These are phyloP conservation scores for Aphodius granarius DNA, from an alignment of 2,888 invertebrate genomes.

Conservation along the genomic window DNA sequence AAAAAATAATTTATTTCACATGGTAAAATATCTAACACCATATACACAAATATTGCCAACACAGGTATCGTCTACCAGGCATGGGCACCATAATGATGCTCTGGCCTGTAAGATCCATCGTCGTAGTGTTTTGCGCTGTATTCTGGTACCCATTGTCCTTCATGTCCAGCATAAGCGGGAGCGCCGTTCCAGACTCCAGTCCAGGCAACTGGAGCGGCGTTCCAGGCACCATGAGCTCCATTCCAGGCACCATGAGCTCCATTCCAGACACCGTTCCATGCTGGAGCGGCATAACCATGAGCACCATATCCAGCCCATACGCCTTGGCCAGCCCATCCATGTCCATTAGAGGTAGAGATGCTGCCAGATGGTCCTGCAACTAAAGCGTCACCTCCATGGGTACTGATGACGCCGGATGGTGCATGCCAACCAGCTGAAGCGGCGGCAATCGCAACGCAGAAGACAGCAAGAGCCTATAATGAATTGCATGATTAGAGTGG, in stretches of 20 bases:
- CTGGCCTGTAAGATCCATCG: constrained; percentile 44
- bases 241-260: constrained; percentile 7
- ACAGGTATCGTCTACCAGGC: constrained; percentile 15
- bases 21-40: not conserved
- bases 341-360: constrained; percentile 17
- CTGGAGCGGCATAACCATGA: constrained; percentile 26
- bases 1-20: not conserved
- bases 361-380: constrained; percentile 25
- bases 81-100: constrained; percentile 23
- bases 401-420: constrained; percentile 10
- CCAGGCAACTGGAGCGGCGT: not conserved
- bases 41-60: not conserved
- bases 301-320: constrained; percentile 27
- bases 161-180: constrained; percentile 39
- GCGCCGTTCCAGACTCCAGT: constrained; percentile 35
- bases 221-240: not conserved
- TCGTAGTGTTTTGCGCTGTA: constrained; percentile 42
- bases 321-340: constrained; percentile 24
- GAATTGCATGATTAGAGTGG: not conserved
- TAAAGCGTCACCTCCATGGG: constrained; percentile 19
- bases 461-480: constrained; percentile 24
- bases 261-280: constrained; percentile 28
- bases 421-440: constrained; percentile 13
- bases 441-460: constrained; percentile 20
- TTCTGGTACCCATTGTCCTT: constrained; percentile 30